A percentile compares a stretch with the other conserved stretches of the same genome.
These are phyloP conservation scores for Hozukius guyotensis DNA, from an alignment of 2,797 vertebrate species.

Conservation along the genomic window DNA sequence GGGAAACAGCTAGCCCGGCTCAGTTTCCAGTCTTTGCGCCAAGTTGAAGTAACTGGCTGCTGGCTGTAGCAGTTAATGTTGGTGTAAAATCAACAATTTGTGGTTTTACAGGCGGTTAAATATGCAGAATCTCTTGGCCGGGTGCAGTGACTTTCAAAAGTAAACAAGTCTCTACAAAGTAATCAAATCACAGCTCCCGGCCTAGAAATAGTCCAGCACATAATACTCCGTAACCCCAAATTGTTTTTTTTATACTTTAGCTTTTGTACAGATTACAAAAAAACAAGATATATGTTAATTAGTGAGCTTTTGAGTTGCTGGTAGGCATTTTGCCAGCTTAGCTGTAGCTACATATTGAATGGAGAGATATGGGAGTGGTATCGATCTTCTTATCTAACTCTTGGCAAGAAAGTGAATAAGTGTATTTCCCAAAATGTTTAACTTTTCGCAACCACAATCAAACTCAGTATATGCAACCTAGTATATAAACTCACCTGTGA, in stretches of 20 bases:
- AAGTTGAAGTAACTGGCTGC: too few species aligned
- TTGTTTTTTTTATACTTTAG: neutral
- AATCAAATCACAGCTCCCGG: neutral
- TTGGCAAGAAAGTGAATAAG: neutral
- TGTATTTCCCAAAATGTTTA: neutral
- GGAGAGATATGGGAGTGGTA: neutral
- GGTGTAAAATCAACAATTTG: too few species aligned
- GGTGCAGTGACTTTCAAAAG: neutral
- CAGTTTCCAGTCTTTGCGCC: too few species aligned
- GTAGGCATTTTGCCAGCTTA: neutral
- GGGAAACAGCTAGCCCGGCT: too few species aligned
- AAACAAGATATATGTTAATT: too few species aligned
- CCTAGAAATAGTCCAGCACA: neutral
- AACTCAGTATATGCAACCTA: neutral
- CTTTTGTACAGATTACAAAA: too few species aligned
- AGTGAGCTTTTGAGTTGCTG: too few species aligned
- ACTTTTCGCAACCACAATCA: neutral
- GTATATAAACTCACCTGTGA: conserved; percentile 58
- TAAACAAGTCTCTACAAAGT: neutral
- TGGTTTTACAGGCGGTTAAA: neutral
- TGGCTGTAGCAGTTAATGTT: too few species aligned
- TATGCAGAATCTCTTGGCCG: neutral
- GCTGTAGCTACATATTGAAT: neutral
- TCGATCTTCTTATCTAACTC: neutral
- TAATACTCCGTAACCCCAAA: neutral